phyloP scores from a whole-genome alignment of 2,113 vertebrate genomes.

The Amphiprion percula region DNA sequence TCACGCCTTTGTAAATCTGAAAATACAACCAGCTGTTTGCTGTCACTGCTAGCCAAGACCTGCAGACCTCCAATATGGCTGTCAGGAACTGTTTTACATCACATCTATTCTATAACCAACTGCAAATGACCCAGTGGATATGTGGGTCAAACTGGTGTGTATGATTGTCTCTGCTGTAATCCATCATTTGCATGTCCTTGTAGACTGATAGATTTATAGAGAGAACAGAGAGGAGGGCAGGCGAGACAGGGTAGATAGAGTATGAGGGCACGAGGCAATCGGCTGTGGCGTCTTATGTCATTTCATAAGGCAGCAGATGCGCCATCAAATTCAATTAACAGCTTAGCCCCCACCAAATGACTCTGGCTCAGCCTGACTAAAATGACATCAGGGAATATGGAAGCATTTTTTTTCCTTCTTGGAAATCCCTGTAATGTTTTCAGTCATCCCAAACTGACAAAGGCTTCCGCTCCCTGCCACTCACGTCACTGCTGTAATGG shows the following conservation, averaged over 20 bases:
- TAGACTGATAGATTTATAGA: background rate
- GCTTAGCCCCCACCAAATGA: conserved; percentile 44
- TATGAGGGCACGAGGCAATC: conserved; percentile 18
- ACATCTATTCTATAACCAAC: conserved; percentile 2
- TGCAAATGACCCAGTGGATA: conserved; percentile 18
- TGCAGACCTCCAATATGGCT: background rate
- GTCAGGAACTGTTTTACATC: conserved; percentile 1
- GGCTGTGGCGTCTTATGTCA: conserved; percentile 41
- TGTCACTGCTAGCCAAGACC: conserved; percentile 1
- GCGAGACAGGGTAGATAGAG: conserved; percentile 7
- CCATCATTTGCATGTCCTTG: conserved; percentile 24
- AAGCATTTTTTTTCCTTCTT: conserved; percentile 16
- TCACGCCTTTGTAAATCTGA: conserved; percentile 8
- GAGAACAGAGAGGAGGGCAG: conserved; percentile 7
- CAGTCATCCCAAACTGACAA: conserved; percentile 44
- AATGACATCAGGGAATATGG: conserved; percentile 62
- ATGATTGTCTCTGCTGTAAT: conserved; percentile 18
- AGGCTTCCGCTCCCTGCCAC: conserved; percentile 30
- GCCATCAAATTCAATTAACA: conserved; percentile 73
- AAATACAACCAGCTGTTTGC: conserved; percentile 41
- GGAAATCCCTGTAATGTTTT: conserved; percentile 64
- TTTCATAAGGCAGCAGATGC: conserved; percentile 69
- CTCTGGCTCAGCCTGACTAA: conserved; percentile 37
- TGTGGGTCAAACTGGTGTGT: background rate
- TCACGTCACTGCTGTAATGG: conserved; percentile 50